Conservation (phyloP, 2,113 vertebrate genomes). For the Okapia johnstoni region DNA sequence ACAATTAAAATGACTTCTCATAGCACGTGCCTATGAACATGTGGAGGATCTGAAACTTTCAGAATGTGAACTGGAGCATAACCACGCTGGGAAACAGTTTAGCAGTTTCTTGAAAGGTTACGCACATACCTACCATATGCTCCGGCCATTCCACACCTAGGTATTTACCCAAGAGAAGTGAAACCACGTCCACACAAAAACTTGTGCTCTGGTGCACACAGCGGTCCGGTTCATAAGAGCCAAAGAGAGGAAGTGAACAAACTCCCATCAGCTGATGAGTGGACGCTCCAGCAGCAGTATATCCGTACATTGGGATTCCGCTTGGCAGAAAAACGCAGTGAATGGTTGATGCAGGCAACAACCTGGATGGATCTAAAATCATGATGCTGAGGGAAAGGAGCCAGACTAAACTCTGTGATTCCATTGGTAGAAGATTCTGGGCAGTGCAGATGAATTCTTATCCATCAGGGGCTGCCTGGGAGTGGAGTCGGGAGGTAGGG, state of each 20-base stretch:
- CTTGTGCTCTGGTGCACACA: accelerated
- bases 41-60: not conserved
- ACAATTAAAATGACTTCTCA: not conserved
- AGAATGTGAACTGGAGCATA: not conserved
- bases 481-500: not conserved
- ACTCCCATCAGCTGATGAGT: accelerated
- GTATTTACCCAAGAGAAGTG: not conserved
- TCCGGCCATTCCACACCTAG: not conserved
- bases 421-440: not conserved
- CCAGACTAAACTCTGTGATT: not conserved
- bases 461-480: not conserved
- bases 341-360: accelerated
- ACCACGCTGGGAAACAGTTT: not conserved
- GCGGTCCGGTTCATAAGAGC: not conserved
- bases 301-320: accelerated
- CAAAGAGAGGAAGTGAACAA: not conserved
- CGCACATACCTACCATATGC: not conserved
- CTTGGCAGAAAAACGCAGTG: not conserved
- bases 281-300: accelerated
- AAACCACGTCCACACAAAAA: not conserved
- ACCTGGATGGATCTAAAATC: not conserved
- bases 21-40: accelerated
- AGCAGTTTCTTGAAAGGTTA: not conserved
- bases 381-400: not conserved
- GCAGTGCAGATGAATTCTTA: not conserved